Percentiles rank a stretch among this genome's conserved stretches.
phyloP scores from a whole-genome alignment of 2,888 invertebrate species.

The Acanthosepion esculentum region DNA sequence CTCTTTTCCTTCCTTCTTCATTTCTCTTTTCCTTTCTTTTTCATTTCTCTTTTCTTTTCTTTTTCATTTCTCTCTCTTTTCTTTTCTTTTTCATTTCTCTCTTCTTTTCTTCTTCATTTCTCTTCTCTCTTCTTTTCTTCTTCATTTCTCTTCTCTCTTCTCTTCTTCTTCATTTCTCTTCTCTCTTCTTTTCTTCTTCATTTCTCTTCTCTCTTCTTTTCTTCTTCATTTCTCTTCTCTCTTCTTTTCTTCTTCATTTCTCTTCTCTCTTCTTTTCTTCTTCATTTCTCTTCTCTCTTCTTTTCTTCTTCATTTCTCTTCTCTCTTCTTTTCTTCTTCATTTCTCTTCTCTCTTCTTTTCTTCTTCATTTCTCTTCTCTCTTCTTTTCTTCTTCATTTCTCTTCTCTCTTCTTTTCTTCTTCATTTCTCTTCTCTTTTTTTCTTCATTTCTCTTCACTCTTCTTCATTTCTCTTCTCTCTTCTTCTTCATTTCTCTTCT shows the following conservation, averaged over 20 bases:
- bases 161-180: background rate
- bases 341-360: slow-evolving; percentile 25
- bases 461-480: background rate
- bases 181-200: background rate
- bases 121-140: background rate
- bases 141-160: background rate
- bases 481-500: background rate
- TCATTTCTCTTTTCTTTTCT: too few species aligned
- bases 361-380: background rate
- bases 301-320: background rate
- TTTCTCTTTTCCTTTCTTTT: too few species aligned
- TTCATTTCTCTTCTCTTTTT: background rate
- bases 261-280: background rate
- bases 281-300: background rate
- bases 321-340: background rate
- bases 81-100: slow-evolving; percentile 25
- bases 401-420: background rate
- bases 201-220: slow-evolving; percentile 16
- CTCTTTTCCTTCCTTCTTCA: too few species aligned
- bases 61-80: background rate
- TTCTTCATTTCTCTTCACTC: background rate
- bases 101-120: background rate
- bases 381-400: background rate
- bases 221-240: slow-evolving; percentile 39
- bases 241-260: background rate